Evolutionary conservation across 2,113 vertebrate genomes (phyloP).

Genomic region (Prochilodus magdalenae): DNA sequence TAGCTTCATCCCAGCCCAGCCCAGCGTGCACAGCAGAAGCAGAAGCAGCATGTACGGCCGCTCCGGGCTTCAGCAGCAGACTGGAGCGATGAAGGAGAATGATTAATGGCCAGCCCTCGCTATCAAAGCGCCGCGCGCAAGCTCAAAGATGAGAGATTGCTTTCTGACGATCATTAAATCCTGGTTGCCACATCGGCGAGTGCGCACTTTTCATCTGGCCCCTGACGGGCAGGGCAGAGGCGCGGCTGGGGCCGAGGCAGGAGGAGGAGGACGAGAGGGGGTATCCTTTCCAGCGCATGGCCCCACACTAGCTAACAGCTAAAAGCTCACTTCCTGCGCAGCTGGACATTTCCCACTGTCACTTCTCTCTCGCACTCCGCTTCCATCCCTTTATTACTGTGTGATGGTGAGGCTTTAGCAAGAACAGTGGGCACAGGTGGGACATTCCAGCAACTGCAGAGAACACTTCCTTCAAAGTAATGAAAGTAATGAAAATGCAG

Average conservation of each 20-base stretch:
- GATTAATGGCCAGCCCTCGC: slow-evolving; percentile 61
- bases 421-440: neutral
- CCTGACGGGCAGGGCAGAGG: slow-evolving; percentile 49
- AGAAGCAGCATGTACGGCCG: slow-evolving; percentile 27
- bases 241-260: slow-evolving; percentile 31
- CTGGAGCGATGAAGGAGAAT: slow-evolving; percentile 62
- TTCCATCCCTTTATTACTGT: slow-evolving; percentile 7
- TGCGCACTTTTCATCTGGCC: slow-evolving; percentile 62
- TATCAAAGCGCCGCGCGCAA: slow-evolving; percentile 61
- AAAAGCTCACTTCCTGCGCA: slow-evolving; percentile 37
- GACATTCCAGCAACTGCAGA: neutral
- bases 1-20: neutral
- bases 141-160: slow-evolving; percentile 67
- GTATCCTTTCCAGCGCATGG: neutral
- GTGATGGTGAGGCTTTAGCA: neutral
- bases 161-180: slow-evolving; percentile 68
- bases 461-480: neutral
- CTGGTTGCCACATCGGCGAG: slow-evolving; percentile 63
- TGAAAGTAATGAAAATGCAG: neutral
- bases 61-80: slow-evolving; percentile 47
- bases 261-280: slow-evolving; percentile 29
- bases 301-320: slow-evolving; percentile 31
- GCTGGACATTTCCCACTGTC: slow-evolving; percentile 3
- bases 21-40: slow-evolving; percentile 17
- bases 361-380: neutral